A percentile compares a stretch with the other conserved stretches of the same genome.
Conservation (phyloP, 2,113 vertebrate genomes). For the Dermatemys mawii region DNA sequence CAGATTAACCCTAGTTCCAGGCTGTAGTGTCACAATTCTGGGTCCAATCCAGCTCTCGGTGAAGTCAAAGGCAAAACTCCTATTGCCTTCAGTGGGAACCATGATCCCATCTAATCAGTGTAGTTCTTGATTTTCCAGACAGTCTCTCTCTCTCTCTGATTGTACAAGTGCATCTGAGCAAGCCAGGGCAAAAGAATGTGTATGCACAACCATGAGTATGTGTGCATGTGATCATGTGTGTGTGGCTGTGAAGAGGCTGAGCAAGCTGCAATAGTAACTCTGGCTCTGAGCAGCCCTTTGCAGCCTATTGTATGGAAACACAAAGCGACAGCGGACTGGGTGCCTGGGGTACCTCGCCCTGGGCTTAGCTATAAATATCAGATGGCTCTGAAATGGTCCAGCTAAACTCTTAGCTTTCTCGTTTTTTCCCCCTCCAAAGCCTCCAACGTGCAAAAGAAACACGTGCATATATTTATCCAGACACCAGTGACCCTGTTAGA, state of each 20-base stretch:
- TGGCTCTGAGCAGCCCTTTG: not conserved
- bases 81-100: not conserved
- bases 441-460: not conserved
- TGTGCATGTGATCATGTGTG: not conserved
- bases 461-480: rapidly evolving
- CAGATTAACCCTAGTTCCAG: too few species aligned
- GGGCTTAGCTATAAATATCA: conserved; percentile 13
- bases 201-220: not conserved
- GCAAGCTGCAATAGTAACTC: not conserved
- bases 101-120: not conserved
- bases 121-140: not conserved
- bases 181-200: not conserved
- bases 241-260: not conserved
- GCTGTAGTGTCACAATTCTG: too few species aligned
- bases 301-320: not conserved
- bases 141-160: not conserved
- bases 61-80: not conserved
- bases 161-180: not conserved
- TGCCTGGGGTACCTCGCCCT: not conserved
- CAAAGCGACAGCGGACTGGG: not conserved
- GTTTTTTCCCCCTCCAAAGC: not conserved
- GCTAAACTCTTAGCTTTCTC: not conserved
- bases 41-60: not conserved
- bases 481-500: not conserved
- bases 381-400: not conserved